phyloP scores from a whole-genome alignment of 2,113 vertebrate genomes.

The Myanophis thanlyinensis region DNA sequence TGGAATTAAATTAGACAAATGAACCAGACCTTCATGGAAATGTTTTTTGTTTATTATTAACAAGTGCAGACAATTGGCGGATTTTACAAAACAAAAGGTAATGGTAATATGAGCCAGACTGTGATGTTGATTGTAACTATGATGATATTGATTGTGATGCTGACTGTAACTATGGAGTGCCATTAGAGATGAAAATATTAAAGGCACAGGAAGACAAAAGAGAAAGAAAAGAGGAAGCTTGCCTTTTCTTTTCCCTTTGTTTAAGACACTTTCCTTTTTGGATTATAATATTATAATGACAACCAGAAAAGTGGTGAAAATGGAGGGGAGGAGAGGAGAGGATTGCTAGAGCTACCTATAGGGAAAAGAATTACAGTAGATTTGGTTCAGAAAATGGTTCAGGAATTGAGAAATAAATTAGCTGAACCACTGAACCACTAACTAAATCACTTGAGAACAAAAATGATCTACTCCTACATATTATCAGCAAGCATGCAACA shows the following conservation, averaged over 20 bases:
- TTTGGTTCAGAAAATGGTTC: background rate
- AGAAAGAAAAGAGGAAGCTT: background rate
- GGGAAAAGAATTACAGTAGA: background rate
- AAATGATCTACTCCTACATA: background rate
- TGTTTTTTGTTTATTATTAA: background rate
- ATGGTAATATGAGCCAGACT: background rate
- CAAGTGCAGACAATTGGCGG: background rate
- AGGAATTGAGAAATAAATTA: background rate
- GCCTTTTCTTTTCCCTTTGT: background rate
- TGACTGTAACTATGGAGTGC: background rate
- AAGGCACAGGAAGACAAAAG: background rate
- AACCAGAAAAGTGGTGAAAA: background rate
- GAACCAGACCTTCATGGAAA: background rate
- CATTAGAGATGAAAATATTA: background rate
- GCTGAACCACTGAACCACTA: background rate
- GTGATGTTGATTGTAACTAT: background rate
- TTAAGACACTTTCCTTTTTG: background rate
- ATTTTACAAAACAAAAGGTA: background rate
- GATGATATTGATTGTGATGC: background rate
- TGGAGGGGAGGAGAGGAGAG: background rate
- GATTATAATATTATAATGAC: background rate
- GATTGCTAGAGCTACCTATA: background rate
- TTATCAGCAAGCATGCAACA: background rate
- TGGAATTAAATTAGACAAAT: background rate
- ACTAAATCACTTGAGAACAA: background rate